phyloP scores from a whole-genome alignment of 2,113 vertebrate species.

The Notothenia coriiceps region DNA sequence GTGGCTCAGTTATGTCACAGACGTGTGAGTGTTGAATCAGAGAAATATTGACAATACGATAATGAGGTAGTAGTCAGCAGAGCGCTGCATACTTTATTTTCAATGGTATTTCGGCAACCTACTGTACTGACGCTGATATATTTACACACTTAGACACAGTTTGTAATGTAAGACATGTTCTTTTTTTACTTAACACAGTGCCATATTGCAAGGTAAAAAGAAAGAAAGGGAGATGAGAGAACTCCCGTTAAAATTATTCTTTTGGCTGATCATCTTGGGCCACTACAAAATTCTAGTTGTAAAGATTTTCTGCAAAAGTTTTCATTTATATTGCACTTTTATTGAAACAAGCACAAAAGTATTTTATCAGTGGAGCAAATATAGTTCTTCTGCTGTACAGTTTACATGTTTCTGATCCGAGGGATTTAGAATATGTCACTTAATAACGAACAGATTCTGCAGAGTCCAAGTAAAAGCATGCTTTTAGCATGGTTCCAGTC shows the following conservation, averaged over 20 bases:
- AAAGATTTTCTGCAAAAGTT: constrained; percentile 61
- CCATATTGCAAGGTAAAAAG: constrained; percentile 57
- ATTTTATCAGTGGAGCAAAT: constrained; percentile 51
- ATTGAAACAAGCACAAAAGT: constrained; percentile 64
- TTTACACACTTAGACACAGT: constrained; percentile 76
- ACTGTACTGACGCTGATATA: constrained; percentile 74
- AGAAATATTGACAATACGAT: constrained; percentile 73
- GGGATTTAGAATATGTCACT: constrained; percentile 57
- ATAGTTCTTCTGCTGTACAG: constrained; percentile 62
- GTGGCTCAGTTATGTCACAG: constrained; percentile 71
- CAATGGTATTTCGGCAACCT: constrained; percentile 78
- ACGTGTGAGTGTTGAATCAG: constrained; percentile 55
- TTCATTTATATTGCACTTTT: constrained; percentile 50
- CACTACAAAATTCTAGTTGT: constrained; percentile 61
- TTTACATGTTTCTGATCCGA: constrained; percentile 58
- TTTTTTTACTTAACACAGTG: constrained; percentile 63
- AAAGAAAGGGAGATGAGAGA: constrained; percentile 29
- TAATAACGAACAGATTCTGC: constrained; percentile 42
- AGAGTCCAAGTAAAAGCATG: constrained; percentile 72
- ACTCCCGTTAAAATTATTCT: constrained; percentile 18
- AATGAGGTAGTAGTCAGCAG: constrained; percentile 85
- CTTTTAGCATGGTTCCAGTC: constrained; percentile 77
- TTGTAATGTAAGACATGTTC: constrained; percentile 70
- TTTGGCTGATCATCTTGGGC: constrained; percentile 53
- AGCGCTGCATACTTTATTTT: constrained; percentile 81